Conservation (phyloP, 2,113 vertebrate genomes). For the Nycticebus coucang region DNA sequence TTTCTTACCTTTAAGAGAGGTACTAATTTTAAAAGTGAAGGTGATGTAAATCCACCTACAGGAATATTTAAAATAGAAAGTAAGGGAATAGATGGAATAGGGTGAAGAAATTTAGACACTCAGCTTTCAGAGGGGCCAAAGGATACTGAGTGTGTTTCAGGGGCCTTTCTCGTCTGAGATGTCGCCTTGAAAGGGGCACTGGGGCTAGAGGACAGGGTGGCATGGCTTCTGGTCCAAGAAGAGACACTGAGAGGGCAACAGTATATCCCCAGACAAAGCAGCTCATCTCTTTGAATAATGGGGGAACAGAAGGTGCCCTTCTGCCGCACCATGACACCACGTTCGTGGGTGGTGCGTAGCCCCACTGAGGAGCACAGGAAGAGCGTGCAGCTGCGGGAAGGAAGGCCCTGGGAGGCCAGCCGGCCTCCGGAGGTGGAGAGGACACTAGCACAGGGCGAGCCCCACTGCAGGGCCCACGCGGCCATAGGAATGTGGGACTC, state of each 20-base stretch:
- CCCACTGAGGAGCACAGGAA: background rate
- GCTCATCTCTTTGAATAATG: background rate
- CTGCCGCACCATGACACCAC: background rate
- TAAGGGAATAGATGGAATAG: constrained; percentile 27
- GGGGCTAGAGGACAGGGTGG: background rate
- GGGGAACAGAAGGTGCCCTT: background rate
- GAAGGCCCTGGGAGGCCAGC: background rate
- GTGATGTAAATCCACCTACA: constrained; percentile 75
- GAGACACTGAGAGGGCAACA: background rate
- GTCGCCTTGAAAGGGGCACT: background rate
- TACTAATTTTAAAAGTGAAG: constrained; percentile 75
- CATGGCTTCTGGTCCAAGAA: background rate
- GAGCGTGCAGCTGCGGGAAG: background rate
- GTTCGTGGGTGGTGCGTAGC: background rate
- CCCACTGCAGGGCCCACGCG: background rate
- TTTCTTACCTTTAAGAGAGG: constrained; percentile 52
- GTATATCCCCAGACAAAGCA: background rate
- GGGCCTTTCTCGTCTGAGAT: background rate
- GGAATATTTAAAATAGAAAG: constrained; percentile 73
- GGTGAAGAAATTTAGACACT: constrained; percentile 36
- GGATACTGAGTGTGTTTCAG: background rate
- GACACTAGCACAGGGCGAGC: rapidly evolving
- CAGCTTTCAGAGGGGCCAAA: background rate
- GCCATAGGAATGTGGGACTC: background rate
- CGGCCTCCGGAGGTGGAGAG: background rate